phyloP scores from a whole-genome alignment of 2,113 vertebrate genomes.

The Hirundichthys speculiger region DNA sequence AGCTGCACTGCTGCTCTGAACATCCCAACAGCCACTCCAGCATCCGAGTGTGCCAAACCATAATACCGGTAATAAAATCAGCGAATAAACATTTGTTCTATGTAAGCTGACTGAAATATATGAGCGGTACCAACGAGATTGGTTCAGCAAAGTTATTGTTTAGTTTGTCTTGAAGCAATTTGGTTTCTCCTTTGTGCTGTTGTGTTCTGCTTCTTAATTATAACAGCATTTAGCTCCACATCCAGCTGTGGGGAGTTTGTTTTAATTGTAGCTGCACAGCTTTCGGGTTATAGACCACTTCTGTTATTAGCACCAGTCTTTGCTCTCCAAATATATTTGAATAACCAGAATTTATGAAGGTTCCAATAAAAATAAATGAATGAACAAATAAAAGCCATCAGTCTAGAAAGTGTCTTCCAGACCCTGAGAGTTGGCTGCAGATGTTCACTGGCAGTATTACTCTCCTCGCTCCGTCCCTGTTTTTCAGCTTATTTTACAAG shows the following conservation, averaged over 20 bases:
- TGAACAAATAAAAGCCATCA: neutral
- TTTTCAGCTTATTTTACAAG: constrained; percentile 32
- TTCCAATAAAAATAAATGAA: neutral
- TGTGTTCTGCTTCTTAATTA: too few species aligned
- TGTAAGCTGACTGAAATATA: too few species aligned
- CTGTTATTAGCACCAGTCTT: neutral
- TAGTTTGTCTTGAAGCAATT: too few species aligned
- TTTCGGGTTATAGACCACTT: neutral
- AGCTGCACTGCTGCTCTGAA: too few species aligned
- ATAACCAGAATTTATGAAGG: neutral
- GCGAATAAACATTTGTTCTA: too few species aligned
- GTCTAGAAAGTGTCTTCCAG: neutral
- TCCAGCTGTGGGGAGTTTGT: neutral
- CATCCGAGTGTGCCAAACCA: too few species aligned
- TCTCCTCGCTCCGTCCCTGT: neutral
- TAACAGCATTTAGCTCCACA: too few species aligned
- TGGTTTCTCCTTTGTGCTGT: too few species aligned
- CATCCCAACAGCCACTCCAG: too few species aligned
- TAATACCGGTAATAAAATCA: too few species aligned
- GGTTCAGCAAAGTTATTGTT: too few species aligned
- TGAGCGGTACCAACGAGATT: too few species aligned
- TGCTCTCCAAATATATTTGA: neutral
- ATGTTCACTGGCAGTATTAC: neutral
- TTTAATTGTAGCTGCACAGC: neutral
- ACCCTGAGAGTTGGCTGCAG: neutral